phyloP scores from a whole-genome alignment of 2,888 invertebrate genomes.

The Metalampra italica region DNA sequence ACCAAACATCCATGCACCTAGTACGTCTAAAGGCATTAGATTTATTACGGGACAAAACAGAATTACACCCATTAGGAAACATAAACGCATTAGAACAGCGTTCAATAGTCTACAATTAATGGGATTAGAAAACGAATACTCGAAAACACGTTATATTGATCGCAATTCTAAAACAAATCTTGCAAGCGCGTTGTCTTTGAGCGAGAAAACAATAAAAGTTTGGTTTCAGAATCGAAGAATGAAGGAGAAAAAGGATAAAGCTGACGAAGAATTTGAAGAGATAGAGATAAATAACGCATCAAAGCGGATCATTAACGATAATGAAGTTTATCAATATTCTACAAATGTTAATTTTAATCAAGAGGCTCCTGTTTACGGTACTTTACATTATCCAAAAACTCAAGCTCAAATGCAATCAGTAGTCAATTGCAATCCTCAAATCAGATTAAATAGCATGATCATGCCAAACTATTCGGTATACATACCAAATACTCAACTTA shows the following conservation, averaged over 20 bases:
- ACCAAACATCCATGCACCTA: not conserved
- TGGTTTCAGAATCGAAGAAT: constrained; percentile 9
- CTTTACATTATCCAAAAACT: no score
- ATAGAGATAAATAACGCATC: not conserved
- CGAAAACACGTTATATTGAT: constrained; percentile 4
- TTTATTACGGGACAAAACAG: not conserved
- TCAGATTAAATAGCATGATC: no score
- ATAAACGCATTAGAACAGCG: not conserved
- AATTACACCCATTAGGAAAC: not conserved
- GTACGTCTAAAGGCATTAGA: not conserved
- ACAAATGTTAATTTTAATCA: no score
- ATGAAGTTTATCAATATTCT: not conserved
- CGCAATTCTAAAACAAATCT: not conserved
- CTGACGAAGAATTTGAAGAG: not conserved
- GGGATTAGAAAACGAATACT: not conserved
- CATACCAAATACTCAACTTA: no score
- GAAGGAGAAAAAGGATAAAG: constrained; percentile 7
- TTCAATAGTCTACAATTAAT: not conserved
- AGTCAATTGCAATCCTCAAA: no score
- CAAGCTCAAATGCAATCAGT: no score
- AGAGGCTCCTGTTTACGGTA: no score
- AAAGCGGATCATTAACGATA: no score
- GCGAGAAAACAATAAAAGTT: constrained; percentile 1
- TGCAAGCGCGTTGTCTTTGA: not conserved
- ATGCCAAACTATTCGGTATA: no score